phyloP scores from a whole-genome alignment of 2,113 vertebrate genomes.

The Marmota flaviventris region DNA sequence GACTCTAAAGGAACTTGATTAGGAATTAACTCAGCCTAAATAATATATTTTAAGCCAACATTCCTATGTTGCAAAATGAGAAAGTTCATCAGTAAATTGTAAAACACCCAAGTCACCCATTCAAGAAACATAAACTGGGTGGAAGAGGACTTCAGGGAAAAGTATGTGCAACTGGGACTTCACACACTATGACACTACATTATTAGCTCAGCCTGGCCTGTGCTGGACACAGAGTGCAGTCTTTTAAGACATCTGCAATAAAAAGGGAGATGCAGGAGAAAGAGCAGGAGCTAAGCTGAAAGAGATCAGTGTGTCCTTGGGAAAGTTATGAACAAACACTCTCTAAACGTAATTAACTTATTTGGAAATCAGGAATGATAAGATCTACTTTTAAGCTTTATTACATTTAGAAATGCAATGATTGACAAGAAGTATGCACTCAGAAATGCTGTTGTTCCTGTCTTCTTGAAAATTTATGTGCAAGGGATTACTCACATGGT shows the following conservation, averaged over 20 bases:
- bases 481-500: not conserved
- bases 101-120: not conserved
- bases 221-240: not conserved
- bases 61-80: not conserved
- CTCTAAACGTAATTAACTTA: not conserved
- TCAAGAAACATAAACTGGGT: not conserved
- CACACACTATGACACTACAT: fast-evolving
- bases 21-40: not conserved
- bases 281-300: not conserved
- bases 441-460: not conserved
- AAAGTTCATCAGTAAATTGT: not conserved
- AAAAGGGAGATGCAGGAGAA: not conserved
- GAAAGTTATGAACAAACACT: not conserved
- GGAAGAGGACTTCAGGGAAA: not conserved
- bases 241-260: too few species aligned
- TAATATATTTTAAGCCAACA: slow-evolving; percentile 45
- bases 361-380: not conserved
- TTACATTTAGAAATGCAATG: not conserved
- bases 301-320: not conserved
- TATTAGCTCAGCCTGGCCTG: not conserved
- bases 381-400: not conserved
- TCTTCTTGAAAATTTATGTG: not conserved
- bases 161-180: too few species aligned
- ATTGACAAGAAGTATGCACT: not conserved
- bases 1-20: slow-evolving; percentile 61